Percentiles rank a stretch among this genome's conserved stretches.
phyloP scores from a whole-genome alignment of 1,140 invertebrate species.

The Bradynema listronoti region DNA sequence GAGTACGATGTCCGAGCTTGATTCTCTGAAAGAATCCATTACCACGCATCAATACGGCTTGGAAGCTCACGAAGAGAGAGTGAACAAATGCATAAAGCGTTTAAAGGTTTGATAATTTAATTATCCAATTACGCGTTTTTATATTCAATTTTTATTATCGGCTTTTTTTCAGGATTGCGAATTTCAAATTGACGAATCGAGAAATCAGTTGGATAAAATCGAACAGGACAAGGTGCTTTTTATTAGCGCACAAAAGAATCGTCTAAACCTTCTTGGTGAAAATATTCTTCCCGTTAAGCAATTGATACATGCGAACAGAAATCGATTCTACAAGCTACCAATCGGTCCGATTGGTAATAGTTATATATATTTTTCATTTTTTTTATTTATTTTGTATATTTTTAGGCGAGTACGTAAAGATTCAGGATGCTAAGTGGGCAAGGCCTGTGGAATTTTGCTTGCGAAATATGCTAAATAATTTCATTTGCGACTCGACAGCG shows the following conservation, averaged over 20 bases:
- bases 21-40: no score
- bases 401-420: conserved; percentile 20
- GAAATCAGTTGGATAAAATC: conserved; percentile 1
- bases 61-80: no score
- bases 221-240: conserved; percentile 12
- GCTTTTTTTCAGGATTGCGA: no score
- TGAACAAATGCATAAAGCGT: no score
- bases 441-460: conserved; percentile 23
- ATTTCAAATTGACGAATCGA: conserved; percentile 3
- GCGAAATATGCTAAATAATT: conserved; percentile 11
- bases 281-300: conserved; percentile 18
- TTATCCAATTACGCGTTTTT: no score
- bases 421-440: conserved; percentile 34
- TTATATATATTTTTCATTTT: not conserved
- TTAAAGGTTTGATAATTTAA: no score
- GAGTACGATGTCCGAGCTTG: no score
- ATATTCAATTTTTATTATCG: no score
- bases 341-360: conserved; percentile 31
- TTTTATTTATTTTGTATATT: not conserved
- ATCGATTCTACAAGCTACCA: conserved; percentile 12
- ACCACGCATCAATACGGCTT: no score
- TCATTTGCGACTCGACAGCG: conserved; percentile 23
- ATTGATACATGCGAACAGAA: conserved; percentile 11
- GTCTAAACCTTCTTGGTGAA: conserved; percentile 20
- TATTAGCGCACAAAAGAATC: conserved; percentile 14